Conservation (phyloP, 1,140 invertebrate genomes). For the Pseudomyrmex gracilis region DNA sequence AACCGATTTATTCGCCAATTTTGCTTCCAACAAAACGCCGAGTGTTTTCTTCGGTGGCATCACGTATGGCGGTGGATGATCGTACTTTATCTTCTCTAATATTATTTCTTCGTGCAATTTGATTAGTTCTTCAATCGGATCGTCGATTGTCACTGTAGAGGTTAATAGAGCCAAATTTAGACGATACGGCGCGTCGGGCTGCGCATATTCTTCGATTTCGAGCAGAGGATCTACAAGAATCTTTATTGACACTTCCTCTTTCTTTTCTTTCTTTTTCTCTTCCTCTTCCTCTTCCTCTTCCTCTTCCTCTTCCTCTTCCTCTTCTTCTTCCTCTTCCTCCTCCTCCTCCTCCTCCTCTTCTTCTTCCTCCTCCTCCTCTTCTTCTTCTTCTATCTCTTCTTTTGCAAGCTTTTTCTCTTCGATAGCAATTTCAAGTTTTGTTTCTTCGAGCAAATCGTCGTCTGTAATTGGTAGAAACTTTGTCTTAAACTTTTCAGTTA, state of each 20-base stretch:
- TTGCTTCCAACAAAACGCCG: slow-evolving; percentile 77
- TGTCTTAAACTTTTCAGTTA: slow-evolving; percentile 72
- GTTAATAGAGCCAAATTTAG: slow-evolving; percentile 81
- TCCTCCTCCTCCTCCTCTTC: slow-evolving; percentile 54
- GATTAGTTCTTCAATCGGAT: slow-evolving; percentile 55
- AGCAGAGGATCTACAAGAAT: slow-evolving; percentile 67
- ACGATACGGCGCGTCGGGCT: slow-evolving; percentile 75
- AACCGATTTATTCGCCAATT: slow-evolving; percentile 80
- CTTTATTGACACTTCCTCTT: slow-evolving; percentile 27
- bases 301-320: slow-evolving; percentile 59
- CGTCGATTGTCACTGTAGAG: slow-evolving; percentile 71
- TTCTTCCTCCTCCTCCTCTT: slow-evolving; percentile 57
- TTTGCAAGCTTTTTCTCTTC: not conserved
- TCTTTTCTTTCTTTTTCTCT: not conserved
- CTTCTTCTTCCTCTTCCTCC: slow-evolving; percentile 55
- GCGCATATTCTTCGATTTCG: slow-evolving; percentile 69
- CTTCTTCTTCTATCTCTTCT: not conserved
- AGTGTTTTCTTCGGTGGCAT: slow-evolving; percentile 77
- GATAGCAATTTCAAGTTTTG: not conserved
- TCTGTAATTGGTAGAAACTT: slow-evolving; percentile 79
- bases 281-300: slow-evolving; percentile 28
- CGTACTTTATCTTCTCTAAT: slow-evolving; percentile 80
- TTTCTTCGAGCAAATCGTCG: slow-evolving; percentile 71
- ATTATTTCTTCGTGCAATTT: slow-evolving; percentile 61
- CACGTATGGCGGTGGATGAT: slow-evolving; percentile 78